Percentiles rank a stretch among this genome's conserved stretches.
phyloP scores from a whole-genome alignment of 2,888 invertebrate species.

The Harpagoxenus sublaevis region DNA sequence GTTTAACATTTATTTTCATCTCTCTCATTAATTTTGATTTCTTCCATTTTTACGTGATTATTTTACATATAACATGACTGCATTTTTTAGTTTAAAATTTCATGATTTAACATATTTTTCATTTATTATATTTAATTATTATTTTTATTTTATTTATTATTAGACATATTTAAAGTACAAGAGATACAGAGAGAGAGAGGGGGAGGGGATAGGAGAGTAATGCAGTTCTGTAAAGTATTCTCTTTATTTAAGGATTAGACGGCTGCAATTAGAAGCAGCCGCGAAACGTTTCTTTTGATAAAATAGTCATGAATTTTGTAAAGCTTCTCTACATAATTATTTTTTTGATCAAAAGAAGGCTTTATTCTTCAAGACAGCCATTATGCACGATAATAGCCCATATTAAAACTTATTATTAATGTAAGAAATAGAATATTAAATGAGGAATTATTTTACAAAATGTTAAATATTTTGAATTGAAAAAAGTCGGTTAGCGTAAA shows the following conservation, averaged over 20 bases:
- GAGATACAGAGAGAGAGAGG: neutral
- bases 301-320: slow-evolving; percentile 22
- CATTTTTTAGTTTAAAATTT: neutral
- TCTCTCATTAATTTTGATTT: neutral
- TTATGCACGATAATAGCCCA: neutral
- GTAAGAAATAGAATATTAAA: slow-evolving; percentile 1
- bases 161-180: neutral
- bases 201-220: neutral
- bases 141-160: neutral
- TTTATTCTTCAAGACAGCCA: neutral
- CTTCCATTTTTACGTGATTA: neutral
- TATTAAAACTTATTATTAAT: neutral
- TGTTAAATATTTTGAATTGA: neutral
- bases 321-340: slow-evolving; percentile 6
- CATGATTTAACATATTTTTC: neutral
- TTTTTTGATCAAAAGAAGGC: slow-evolving; percentile 8
- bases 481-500: neutral
- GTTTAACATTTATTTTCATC: neutral
- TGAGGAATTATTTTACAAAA: neutral
- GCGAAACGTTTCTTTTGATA: slow-evolving; percentile 14
- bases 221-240: neutral
- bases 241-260: slow-evolving; percentile 7
- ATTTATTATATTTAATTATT: neutral
- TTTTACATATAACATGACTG: neutral
- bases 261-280: slow-evolving; percentile 14